Evolutionary conservation across 2,797 vertebrate genomes (phyloP), one percentile per base, ranked within the genome.

Genomic region (Eidolon dupreanum): DNA sequence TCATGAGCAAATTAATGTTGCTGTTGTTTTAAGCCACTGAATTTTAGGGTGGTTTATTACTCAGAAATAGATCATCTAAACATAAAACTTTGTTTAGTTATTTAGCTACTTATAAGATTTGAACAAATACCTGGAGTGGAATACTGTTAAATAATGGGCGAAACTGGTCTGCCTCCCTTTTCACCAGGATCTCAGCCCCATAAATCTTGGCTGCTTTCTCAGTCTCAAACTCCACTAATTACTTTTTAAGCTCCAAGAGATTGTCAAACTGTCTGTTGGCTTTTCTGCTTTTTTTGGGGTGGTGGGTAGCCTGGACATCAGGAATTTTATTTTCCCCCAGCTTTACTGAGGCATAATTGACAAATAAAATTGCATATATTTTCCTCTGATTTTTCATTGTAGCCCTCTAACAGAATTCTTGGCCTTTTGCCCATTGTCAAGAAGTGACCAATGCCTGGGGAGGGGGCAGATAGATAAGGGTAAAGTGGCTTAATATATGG

Each of bases 331-430:
- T 55, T 38, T 74, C 3, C 10, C 12, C 31, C 86, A 70, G 15
- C 5, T 90, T 57, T 49, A 70, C 28, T 55, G 46, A 55, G 36
- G 46, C 43, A 49, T 65, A 78, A 49, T 5, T 43, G 36, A 91
- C 55, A 73, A 71, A 90, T 78, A 78, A 90, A 78, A 31, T 65
- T 46, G 6, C 28, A 36, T 36, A 4, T 24, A 9, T 53, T 43
- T 71, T 85, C 78, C 46, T 84, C 71, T 71, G 26, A 36, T 88
- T 81, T 49, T 83, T 87, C 38, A 91, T 16, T 94, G 6, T 12
- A 93, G 46, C 28, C 63, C 92, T 92, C 26, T 59, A 36, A 96
- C 19, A 96, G 49, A 92, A 93, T 91, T 79, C 28, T 74, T 38
- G 31, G 57, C 11, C 20, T 78, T 81, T 65, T 63, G 15, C 31